Percentiles rank a stretch among this genome's conserved stretches.
Evolutionary conservation across 2,113 vertebrate species (phyloP).

Genomic region (Pituophis catenifer): DNA sequence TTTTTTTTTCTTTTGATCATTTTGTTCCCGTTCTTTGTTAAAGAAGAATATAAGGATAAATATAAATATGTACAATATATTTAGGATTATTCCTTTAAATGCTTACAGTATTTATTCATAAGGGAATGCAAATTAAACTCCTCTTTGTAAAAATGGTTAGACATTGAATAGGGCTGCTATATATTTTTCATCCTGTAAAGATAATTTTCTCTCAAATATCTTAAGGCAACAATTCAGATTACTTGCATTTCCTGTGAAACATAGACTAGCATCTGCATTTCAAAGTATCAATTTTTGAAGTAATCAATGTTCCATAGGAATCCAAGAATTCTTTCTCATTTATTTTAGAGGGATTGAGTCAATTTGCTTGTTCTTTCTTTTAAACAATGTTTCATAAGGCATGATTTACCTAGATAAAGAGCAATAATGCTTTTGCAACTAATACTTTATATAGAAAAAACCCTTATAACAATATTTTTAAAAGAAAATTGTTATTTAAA

Average conservation of each 20-base stretch:
- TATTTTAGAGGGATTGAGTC: neutral
- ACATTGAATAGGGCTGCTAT: neutral
- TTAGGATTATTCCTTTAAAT: neutral
- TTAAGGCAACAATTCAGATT: neutral
- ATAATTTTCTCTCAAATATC: too few relatives aligned
- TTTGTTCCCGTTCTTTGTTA: neutral
- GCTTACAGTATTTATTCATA: neutral
- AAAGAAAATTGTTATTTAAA: neutral
- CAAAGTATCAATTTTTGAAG: neutral
- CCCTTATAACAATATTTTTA: neutral
- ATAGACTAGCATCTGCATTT: neutral
- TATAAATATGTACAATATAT: neutral
- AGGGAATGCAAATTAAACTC: neutral
- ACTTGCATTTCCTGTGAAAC: neutral
- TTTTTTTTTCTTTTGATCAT: slow-evolving; percentile 1
- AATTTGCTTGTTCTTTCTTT: neutral
- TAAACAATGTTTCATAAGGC: neutral
- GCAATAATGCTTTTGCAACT: neutral
- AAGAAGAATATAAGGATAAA: neutral
- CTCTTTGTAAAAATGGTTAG: neutral
- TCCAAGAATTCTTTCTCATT: neutral
- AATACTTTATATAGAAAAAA: neutral
- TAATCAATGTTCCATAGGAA: neutral
- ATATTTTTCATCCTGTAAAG: neutral
- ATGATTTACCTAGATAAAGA: neutral